Percentiles rank a stretch among this genome's conserved stretches.
Evolutionary conservation across 2,888 invertebrate species (phyloP).

Genomic region (Diogma glabrata): DNA sequence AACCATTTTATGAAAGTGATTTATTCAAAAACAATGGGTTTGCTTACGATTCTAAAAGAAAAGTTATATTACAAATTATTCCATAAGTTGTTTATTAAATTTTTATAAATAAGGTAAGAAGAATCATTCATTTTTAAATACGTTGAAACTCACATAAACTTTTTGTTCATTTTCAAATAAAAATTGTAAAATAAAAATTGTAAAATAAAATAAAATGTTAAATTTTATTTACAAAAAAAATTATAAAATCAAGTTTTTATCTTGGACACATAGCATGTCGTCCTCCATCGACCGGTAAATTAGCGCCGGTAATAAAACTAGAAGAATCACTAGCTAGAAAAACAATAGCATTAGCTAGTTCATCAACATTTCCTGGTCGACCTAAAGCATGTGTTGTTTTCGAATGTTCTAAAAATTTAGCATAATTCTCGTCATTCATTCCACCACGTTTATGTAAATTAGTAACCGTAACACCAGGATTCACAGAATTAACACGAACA

Average conservation of each 20-base stretch:
- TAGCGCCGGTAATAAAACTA: conserved; percentile 75
- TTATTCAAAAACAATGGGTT: conserved; percentile 84
- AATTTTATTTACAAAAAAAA: too few relatives aligned
- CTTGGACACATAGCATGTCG: conserved; percentile 78
- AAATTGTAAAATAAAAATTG: too few relatives aligned
- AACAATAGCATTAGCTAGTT: conserved; percentile 72
- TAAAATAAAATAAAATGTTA: too few relatives aligned
- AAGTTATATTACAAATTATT: conserved; percentile 72
- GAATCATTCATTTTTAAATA: too few relatives aligned
- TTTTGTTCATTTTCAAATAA: too few relatives aligned
- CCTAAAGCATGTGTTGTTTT: conserved; percentile 77
- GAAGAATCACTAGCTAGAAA: conserved; percentile 72
- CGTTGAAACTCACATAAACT: too few relatives aligned
- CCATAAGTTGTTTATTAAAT: too few relatives aligned
- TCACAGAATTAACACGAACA: conserved; percentile 75
- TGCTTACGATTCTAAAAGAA: conserved; percentile 69
- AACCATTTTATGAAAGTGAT: conserved; percentile 83
- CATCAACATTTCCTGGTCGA: conserved; percentile 59
- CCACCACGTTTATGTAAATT: conserved; percentile 64
- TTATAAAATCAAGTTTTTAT: too few relatives aligned
- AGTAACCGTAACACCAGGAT: conserved; percentile 80
- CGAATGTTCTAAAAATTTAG: conserved; percentile 61
- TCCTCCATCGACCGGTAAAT: conserved; percentile 83
- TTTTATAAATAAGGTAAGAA: too few relatives aligned
- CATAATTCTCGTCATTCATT: conserved; percentile 61